Base-by-base conservation (phyloP, 1,140 invertebrate genomes). In the Aphaenogaster rudis region DNA sequence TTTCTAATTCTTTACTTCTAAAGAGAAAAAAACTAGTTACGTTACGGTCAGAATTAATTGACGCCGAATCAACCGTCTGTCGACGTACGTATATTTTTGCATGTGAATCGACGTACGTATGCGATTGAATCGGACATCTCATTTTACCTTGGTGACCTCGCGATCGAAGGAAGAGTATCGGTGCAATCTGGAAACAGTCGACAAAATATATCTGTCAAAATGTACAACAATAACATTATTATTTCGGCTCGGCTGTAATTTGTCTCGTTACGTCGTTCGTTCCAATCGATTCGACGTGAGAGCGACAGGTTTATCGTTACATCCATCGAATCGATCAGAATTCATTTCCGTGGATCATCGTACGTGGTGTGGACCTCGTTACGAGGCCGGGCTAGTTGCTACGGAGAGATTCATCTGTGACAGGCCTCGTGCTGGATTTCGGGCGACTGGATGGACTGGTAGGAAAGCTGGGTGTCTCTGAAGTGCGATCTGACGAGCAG, bases 401-500 rank as follows among this genome's bases (percentile, higher is more conserved):
- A 39, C 6, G 9, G 6, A 5, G 66, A 54, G 59, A 92, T 95
- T 95, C 92, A 95, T 94, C 94, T 95, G 17, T 94, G 91, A 72
- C 92, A 95, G 33, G 92, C 86, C n/a, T 94, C 93, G 42, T 90
- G 91, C 17, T 93, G 94, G 13, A 92, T 76, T 5, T 94, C 91
- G 0, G 92, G 86, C 5, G 93, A 67, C 84, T 91, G 92, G 54
- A 93, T 87, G 1, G 80, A 90, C 28, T 93, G 88, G 71, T 91
- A 94, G 33, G 54, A 72, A 2, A 90, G 90, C 36, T 94, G 92
- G 0, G 89, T 93, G 48, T 96, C 96, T 59, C 94, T 94, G 74
- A 96, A 96, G 88, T 96, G 96, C 11, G 96, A 94, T 85, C 96
- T 95, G 80, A 94, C 94, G 6, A 96, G 92, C n/a, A 96, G 89